Evolutionary conservation across 1,140 invertebrate genomes (phyloP), one percentile per base, ranked within the genome.

Genomic region (Lasioglossum albipes): DNA sequence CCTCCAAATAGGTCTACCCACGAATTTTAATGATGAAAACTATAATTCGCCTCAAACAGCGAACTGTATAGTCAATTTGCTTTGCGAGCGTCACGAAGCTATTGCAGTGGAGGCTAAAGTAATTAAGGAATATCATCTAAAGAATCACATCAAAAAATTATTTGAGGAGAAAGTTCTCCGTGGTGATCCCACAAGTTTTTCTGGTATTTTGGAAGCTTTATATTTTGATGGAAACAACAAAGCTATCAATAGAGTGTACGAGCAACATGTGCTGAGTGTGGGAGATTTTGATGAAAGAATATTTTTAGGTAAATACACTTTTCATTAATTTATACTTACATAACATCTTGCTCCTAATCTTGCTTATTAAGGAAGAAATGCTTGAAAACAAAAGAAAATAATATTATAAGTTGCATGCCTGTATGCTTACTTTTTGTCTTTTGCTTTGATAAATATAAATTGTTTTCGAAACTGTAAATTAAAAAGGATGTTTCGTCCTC

Each of bases 281-380:
- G 98, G 98, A 7, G 98, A 99, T 94, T 98, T 99, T 93, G 98
- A 99, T 90, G 99, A 99, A 93, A 95, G 98, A 90, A 97, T 99
- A 90, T 98, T 99, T 94, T 94, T 97, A 92, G 95, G 96, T 96
- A 94, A 94, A 93, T 66, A 66, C 64, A 84, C 79, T 27, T 42
- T 79, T 75, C 64, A 65, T 62, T 54, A 41, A 45, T 59, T 36
- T 22, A 59, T 72, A 61, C 52, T 9, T 65, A 65, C 13, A 16
- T 36, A 31, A 57, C 54, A 27, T 59, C 7, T 22, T 71, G 61
- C 75, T 68, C 45, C n/a, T 59, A 67, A 66, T 36, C 0, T 57
- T 77, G 74, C 72, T 82, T 79, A 75, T 20, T 69, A 36, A 62
- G 49, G 45, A 12, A 78, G 20, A 7, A 61, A 18, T 78, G 67